Conservation (phyloP, 30 jellyfish, hydroid and myxozoan genomes). For the Aurelia aurita region DNA sequence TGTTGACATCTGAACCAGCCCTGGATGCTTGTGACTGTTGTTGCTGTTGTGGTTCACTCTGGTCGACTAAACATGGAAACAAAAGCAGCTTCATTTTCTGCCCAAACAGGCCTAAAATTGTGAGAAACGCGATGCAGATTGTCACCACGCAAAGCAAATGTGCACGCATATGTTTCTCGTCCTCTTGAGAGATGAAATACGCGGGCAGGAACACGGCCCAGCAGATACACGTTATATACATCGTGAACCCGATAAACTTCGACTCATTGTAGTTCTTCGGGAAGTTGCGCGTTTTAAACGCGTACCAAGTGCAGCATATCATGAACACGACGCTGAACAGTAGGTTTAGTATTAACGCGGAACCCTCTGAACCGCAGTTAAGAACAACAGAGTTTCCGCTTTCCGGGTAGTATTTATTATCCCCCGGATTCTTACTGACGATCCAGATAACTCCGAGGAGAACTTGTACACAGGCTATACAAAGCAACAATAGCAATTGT, state of each 20-base stretch:
- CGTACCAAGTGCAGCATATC: constrained; percentile 87
- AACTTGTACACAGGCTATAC: constrained; percentile 74
- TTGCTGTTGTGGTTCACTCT: constrained; percentile 8
- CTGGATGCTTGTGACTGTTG: constrained; percentile 42
- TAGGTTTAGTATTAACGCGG: constrained; percentile 62
- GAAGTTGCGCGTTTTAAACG: constrained; percentile 92
- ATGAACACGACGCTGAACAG: constrained; percentile 86
- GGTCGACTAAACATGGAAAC: constrained; percentile 60
- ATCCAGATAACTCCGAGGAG: constrained; percentile 85
- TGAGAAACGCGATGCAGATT: constrained; percentile 76
- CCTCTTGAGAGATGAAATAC: constrained; percentile 52
- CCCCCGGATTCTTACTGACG: constrained; percentile 62
- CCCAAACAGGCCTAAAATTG: constrained; percentile 92
- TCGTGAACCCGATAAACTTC: constrained; percentile 88
- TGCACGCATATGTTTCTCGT: constrained; percentile 29
- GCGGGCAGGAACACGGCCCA: constrained; percentile 96
- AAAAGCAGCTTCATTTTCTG: constrained; percentile 65
- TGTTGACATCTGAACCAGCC: constrained; percentile 16
- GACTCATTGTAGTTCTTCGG: constrained; percentile 98
- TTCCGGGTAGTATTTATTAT: constrained; percentile 18
- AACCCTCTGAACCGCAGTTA: constrained; percentile 75
- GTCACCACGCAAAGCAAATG: constrained; percentile 59
- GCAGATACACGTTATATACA: constrained; percentile 91
- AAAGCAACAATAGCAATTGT: constrained; percentile 65
- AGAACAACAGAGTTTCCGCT: constrained; percentile 27